These are phyloP conservation scores for Semaprochilodus insignis DNA, from an alignment of 2,797 vertebrate genomes.

Conservation along the genomic window DNA sequence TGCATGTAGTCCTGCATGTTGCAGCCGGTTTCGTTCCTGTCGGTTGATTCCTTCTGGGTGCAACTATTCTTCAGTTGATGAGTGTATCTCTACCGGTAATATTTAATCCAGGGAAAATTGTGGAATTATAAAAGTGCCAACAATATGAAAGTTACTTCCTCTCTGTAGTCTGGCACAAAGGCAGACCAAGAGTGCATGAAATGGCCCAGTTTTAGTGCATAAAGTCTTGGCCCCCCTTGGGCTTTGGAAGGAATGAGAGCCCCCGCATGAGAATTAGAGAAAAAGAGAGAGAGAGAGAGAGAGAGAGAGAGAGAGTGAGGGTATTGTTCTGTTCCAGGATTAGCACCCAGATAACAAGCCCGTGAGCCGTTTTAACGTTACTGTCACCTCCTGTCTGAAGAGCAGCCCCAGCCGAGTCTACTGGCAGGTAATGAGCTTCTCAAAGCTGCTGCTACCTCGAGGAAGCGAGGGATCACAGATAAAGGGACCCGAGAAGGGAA, in stretches of 20 bases:
- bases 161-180: slow-evolving; percentile 48
- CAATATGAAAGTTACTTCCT: not conserved
- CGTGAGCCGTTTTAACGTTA: slow-evolving; percentile 49
- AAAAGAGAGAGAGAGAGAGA: not conserved
- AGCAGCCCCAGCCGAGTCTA: slow-evolving; percentile 49
- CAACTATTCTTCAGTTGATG: too few species aligned
- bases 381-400: slow-evolving; percentile 47
- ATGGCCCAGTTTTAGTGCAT: slow-evolving; percentile 64
- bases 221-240: slow-evolving; percentile 51
- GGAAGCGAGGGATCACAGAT: slow-evolving; percentile 48
- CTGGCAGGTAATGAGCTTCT: slow-evolving; percentile 67
- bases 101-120: not conserved
- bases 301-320: not conserved
- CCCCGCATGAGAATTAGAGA: slow-evolving; percentile 19
- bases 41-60: too few species aligned
- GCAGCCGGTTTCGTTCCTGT: too few species aligned
- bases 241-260: slow-evolving; percentile 14
- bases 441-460: slow-evolving; percentile 62
- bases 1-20: too few species aligned
- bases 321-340: slow-evolving; percentile 38
- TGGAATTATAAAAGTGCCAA: not conserved
- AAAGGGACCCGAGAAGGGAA: slow-evolving; percentile 34
- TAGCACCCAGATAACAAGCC: slow-evolving; percentile 46
- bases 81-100: not conserved
- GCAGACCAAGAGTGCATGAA: slow-evolving; percentile 63